A percentile compares a stretch with the other conserved stretches of the same genome.
These are phyloP conservation scores for Alsophila aescularia DNA, from an alignment of 2,888 invertebrate species.

Conservation along the genomic window DNA sequence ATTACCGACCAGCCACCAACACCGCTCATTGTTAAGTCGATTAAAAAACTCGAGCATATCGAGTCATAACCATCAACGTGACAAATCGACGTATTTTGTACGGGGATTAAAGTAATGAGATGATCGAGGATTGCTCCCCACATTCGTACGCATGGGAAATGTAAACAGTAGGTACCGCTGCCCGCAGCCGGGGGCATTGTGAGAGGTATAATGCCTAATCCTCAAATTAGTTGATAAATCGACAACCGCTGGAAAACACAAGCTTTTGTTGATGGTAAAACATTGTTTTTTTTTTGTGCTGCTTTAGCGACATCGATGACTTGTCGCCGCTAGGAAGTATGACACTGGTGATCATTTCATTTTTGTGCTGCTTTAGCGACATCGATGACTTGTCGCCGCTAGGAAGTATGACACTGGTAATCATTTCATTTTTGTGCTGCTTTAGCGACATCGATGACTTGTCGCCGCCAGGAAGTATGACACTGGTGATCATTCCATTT, in stretches of 20 bases:
- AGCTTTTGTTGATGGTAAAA: neutral
- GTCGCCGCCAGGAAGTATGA: no score
- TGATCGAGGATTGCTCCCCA: constrained; percentile 50
- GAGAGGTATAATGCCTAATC: constrained; percentile 57
- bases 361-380: no score
- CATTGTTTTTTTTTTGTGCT: neutral
- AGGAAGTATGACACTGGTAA: no score
- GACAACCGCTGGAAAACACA: constrained; percentile 9
- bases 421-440: no score
- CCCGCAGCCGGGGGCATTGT: constrained; percentile 55
- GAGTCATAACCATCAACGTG: constrained; percentile 59
- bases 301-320: no score
- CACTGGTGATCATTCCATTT: no score
- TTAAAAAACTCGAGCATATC: constrained; percentile 52
- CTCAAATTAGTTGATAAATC: constrained; percentile 74
- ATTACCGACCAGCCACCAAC: neutral
- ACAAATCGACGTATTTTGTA: constrained; percentile 73
- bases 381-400: no score
- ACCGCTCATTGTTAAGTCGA: no score
- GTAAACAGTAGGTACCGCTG: constrained; percentile 78
- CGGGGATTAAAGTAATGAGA: constrained; percentile 77
- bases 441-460: no score
- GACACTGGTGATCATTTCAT: no score
- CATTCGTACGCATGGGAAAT: constrained; percentile 71
- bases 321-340: no score